Conservation (phyloP, 2,888 invertebrate species). For the Drosophila buzzatii region DNA sequence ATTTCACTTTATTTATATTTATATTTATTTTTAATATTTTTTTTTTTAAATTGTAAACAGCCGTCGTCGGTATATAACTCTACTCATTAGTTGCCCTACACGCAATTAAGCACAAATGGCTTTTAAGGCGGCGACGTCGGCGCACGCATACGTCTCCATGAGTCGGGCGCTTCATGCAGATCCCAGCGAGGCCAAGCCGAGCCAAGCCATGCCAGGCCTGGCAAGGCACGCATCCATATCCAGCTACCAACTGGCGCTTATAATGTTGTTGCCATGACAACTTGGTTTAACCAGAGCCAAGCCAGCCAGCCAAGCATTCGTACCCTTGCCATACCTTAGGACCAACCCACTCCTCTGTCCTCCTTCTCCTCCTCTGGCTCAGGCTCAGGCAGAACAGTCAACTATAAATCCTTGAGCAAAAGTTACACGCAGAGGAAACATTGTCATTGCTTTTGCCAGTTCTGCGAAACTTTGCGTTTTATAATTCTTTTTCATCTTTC, state of each 20-base stretch:
- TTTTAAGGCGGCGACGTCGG: slow-evolving; percentile 70
- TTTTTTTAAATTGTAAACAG: slow-evolving; percentile 63
- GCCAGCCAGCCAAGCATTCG: slow-evolving; percentile 17
- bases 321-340: background rate
- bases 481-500: slow-evolving; percentile 42
- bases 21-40: background rate
- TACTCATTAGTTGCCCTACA: slow-evolving; percentile 84
- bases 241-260: slow-evolving; percentile 44
- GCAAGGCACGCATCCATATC: slow-evolving; percentile 20
- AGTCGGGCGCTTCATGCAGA: slow-evolving; percentile 3
- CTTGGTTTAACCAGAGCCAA: slow-evolving; percentile 51
- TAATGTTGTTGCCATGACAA: slow-evolving; percentile 68
- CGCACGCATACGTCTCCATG: slow-evolving; percentile 48
- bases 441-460: slow-evolving; percentile 72
- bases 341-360: too few relatives aligned
- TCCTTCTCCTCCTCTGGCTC: background rate
- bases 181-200: slow-evolving; percentile 10
- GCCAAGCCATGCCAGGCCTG: background rate
- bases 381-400: slow-evolving; percentile 28
- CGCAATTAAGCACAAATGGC: slow-evolving; percentile 85
- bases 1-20: slow-evolving; percentile 1
- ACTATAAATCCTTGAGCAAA: slow-evolving; percentile 78
- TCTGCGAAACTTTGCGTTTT: slow-evolving; percentile 53
- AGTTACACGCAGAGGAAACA: slow-evolving; percentile 75
- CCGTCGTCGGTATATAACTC: slow-evolving; percentile 65